Percentiles rank a stretch among this genome's conserved stretches.
These are phyloP conservation scores for Trematomus loennbergii DNA, from an alignment of 2,113 vertebrate species.

Conservation along the genomic window DNA sequence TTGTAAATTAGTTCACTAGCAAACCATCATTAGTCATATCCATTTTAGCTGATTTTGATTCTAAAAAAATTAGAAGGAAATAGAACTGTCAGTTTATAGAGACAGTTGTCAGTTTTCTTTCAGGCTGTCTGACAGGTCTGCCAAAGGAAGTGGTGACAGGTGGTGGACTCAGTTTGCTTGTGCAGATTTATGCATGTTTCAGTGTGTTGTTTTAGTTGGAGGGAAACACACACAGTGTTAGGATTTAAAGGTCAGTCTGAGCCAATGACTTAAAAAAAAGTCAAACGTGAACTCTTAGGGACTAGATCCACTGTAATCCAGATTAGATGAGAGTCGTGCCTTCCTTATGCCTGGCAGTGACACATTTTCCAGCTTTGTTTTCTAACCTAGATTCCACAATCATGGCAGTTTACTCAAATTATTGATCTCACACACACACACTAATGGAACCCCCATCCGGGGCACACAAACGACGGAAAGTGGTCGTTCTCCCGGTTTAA, in stretches of 20 bases:
- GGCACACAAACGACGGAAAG: not conserved
- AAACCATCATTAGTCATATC: not conserved
- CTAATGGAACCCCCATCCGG: not conserved
- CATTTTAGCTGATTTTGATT: not conserved
- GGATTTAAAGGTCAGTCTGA: conserved; percentile 25
- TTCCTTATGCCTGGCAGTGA: conserved; percentile 37
- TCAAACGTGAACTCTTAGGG: conserved; percentile 55
- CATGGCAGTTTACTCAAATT: conserved; percentile 36
- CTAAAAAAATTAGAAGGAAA: not conserved
- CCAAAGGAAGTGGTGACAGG: conserved; percentile 65
- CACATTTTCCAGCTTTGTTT: conserved; percentile 31
- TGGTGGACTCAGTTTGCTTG: conserved; percentile 4
- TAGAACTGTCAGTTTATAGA: conserved; percentile 5
- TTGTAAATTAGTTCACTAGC: not conserved
- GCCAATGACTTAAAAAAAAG: conserved; percentile 44
- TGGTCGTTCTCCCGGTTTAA: not conserved
- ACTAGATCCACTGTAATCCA: conserved; percentile 71
- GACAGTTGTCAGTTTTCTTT: conserved; percentile 36
- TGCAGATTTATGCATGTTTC: conserved; percentile 6
- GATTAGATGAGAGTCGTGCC: conserved; percentile 59
- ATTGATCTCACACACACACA: conserved; percentile 37
- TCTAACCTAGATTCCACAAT: conserved; percentile 29
- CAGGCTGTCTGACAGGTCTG: conserved; percentile 14
- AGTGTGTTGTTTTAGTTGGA: conserved; percentile 8
- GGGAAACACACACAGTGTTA: not conserved